Base-by-base conservation (phyloP, 1,140 invertebrate genomes). In the Dendroctonus valens region DNA sequence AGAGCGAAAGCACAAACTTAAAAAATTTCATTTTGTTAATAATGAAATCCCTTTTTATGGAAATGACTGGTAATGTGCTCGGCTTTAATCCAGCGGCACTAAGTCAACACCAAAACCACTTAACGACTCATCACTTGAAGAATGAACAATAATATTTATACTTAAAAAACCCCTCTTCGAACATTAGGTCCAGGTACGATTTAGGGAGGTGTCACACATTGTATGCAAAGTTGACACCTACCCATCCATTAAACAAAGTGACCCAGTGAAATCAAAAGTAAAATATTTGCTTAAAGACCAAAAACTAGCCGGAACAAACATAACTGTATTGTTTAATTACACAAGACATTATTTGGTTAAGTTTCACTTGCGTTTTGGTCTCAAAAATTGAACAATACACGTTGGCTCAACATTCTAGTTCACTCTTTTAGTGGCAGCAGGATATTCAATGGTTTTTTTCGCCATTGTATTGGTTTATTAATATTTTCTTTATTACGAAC, bases 241-340 rank as follows among this genome's bases (percentile, higher is more conserved):
- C 65, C 65, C 59, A 62, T 48, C 42, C 42, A 59, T 68, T 42
- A 15, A 54, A 60, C 50, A 59, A 67, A 58, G 42, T 68, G 66
- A 68, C 66, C 66, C 59, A 68, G 66, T 68, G 66, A 68, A 68
- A 68, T 68, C 44, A 68, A 68, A 68, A 68, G 66, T 68, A 68
- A 67, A 62, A 59, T 62, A 68, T 68, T 68, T 68, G 55, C 59
- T 68, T 68, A 65, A 65, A 59, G 48, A 51, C 54, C 46, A 65
- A 65, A 59, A 65, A 59, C 59, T 59, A 59, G 65, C 58, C 59
- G 58, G 65, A 67, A 67, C 59, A 60, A 68, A 68, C 49, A 68
- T 68, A 68, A 68, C 66, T 68, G 66, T 68, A 68, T 68, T 68
- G 59, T 57, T 62, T 68, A 68, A 54, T 62, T 68, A 68, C 66